Base-by-base conservation (phyloP, 2,113 vertebrate species). In the Spheniscus mendiculus region DNA sequence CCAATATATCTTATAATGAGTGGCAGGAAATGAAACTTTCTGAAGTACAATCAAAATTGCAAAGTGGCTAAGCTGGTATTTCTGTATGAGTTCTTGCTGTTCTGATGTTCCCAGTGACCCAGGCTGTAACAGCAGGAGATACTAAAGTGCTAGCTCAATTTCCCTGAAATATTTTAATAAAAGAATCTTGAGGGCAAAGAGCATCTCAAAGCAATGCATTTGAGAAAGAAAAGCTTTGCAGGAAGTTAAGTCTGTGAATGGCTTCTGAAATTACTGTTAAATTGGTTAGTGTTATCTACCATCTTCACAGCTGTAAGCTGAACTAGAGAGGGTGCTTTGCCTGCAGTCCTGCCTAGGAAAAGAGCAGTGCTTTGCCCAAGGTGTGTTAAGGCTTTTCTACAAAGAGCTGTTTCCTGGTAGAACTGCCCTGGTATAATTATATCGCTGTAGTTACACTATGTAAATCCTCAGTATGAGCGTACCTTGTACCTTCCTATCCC, bases 201-300 rank as follows among this genome's bases (percentile, higher is more conserved):
- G 19, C 7, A 7, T 83, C 63, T 83, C 45, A 42, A 20, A 81
- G 65, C 5, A 13, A 56, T 1, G 0, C 3, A 25, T 22, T 44
- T 47, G 56, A 78, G 77, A 66, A 66, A 89, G 42, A 59, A 86
- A 62, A 70, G 9, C 18, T 42, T 87, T 84, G 36, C 77, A 97
- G 87, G 86, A 97, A 92, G 89, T 83, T 13, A 42, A 45, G 49
- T 63, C 44, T 82, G 30, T 42, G 65, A 86, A 84, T 2, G 0
- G 49, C 93, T 90, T 78, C 88, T 92, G 81, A 81, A 93, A 92
- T 95, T 42, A 30, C 85, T 67, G 85, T 89, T 95, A 62, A 80
- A 81, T 83, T 83, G 74, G 21, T 90, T 83, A 63, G 62, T 70
- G 45, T 95, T 97, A 93, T 77, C 74, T 93, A 12, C 53, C 53